These are phyloP conservation scores for Limnephilus marmoratus DNA, from an alignment of 2,888 invertebrate genomes.

Conservation along the genomic window DNA sequence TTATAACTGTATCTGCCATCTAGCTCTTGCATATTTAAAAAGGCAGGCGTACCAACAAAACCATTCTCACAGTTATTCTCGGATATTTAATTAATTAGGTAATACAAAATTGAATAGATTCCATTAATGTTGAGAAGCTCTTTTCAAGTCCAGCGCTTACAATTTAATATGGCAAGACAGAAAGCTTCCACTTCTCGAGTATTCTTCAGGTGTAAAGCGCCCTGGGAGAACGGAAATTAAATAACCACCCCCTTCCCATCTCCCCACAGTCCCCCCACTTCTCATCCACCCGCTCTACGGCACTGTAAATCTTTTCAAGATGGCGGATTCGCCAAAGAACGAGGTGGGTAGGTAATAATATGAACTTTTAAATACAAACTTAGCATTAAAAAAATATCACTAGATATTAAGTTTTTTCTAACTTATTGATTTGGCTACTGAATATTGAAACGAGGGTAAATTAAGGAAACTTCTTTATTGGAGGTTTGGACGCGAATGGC, in stretches of 20 bases:
- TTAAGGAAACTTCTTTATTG: no score
- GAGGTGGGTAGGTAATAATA: conserved; percentile 2
- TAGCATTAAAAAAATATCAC: background rate
- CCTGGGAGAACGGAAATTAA: conserved; percentile 54
- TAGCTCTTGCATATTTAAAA: no score
- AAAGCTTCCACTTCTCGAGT: conserved; percentile 42
- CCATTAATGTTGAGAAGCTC: conserved; percentile 14
- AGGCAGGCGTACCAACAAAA: no score
- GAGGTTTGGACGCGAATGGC: no score
- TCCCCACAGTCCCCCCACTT: background rate
- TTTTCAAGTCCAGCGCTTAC: conserved; percentile 41
- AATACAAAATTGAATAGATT: background rate
- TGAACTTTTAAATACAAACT: background rate
- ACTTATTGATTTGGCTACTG: background rate
- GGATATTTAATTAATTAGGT: background rate
- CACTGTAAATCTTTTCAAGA: conserved; percentile 41
- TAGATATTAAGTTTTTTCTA: background rate
- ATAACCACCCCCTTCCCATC: conserved; percentile 47
- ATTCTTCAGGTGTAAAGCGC: conserved; percentile 46
- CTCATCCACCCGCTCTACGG: background rate
- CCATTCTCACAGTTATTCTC: background rate
- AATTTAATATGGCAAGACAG: conserved; percentile 58
- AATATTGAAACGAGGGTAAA: no score
- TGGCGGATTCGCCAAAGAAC: conserved; percentile 30
- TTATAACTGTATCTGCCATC: no score